Evolutionary conservation across 2,888 invertebrate genomes (phyloP).

Genomic region (Fragum whitleyi): DNA sequence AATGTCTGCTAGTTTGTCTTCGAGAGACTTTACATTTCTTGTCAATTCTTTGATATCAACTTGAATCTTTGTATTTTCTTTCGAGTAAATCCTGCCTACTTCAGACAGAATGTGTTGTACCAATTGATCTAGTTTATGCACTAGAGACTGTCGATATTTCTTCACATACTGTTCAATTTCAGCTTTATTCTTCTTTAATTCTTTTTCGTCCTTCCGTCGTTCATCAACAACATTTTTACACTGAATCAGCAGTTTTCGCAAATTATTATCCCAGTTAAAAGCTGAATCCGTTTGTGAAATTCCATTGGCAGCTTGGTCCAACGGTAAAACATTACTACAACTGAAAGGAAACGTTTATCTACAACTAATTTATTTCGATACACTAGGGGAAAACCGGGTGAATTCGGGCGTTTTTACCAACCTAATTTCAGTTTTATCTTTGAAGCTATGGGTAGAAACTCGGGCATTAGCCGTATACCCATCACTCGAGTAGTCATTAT

Average conservation of each 20-base stretch:
- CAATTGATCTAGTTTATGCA: slow-evolving; percentile 41
- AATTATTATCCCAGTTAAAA: background rate
- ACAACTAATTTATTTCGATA: too few relatives aligned
- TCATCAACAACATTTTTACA: slow-evolving; percentile 36
- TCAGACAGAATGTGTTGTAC: slow-evolving; percentile 12
- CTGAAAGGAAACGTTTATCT: too few relatives aligned
- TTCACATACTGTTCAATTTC: slow-evolving; percentile 34
- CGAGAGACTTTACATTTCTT: slow-evolving; percentile 23
- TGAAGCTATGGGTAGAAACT: too few relatives aligned
- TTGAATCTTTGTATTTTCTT: slow-evolving; percentile 34
- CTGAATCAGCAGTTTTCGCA: slow-evolving; percentile 29
- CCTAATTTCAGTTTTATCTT: too few relatives aligned
- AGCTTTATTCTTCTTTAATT: slow-evolving; percentile 36
- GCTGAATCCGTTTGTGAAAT: slow-evolving; percentile 21
- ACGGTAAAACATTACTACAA: background rate
- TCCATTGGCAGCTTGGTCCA: background rate
- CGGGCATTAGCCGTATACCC: too few relatives aligned
- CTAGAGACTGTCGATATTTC: slow-evolving; percentile 28
- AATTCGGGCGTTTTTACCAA: too few relatives aligned
- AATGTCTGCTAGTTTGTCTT: slow-evolving; percentile 34
- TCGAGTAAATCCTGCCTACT: slow-evolving; percentile 24
- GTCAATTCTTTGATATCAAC: slow-evolving; percentile 26
- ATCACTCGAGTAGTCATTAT: too few relatives aligned
- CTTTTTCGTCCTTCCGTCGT: slow-evolving; percentile 36
- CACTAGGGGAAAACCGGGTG: too few relatives aligned